These are phyloP conservation scores for Cetoscarus ocellatus DNA, from an alignment of 2,797 vertebrate species.

Conservation along the genomic window DNA sequence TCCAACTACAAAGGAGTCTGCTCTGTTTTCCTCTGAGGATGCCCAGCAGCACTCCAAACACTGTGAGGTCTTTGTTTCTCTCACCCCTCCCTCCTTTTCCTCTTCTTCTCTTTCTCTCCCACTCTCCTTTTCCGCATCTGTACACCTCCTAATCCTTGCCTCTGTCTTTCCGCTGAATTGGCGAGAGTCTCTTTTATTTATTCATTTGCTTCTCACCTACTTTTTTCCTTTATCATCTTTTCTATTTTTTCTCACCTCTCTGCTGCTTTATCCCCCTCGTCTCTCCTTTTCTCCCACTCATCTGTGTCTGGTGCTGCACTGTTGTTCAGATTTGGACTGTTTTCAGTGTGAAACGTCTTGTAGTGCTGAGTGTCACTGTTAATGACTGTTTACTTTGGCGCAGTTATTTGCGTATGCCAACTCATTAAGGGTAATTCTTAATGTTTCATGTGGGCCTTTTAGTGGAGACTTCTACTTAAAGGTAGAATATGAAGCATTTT, in stretches of 20 bases:
- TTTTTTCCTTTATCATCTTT: conserved; percentile 22
- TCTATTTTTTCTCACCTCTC: conserved; percentile 28
- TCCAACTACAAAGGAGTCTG: conserved; percentile 75
- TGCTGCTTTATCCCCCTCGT: not conserved
- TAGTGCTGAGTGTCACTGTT: conserved; percentile 34
- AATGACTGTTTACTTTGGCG: conserved; percentile 58
- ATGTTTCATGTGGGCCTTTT: conserved; percentile 4
- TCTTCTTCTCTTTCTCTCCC: conserved; percentile 19
- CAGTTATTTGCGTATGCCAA: conserved; percentile 40
- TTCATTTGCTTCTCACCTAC: conserved; percentile 59
- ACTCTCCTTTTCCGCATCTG: conserved; percentile 61
- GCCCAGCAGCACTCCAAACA: conserved; percentile 73
- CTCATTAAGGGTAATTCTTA: conserved; percentile 20
- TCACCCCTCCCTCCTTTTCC: conserved; percentile 14
- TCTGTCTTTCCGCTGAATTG: conserved; percentile 52
- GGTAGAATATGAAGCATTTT: not conserved
- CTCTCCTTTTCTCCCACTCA: not conserved
- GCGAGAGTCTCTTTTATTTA: conserved; percentile 64
- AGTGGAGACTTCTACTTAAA: conserved; percentile 7
- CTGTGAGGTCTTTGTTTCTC: conserved; percentile 77
- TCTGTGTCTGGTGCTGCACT: conserved; percentile 30
- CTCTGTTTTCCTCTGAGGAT: conserved; percentile 75
- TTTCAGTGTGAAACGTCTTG: conserved; percentile 44
- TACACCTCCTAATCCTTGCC: conserved; percentile 62
- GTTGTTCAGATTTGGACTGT: conserved; percentile 53